phyloP scores from a whole-genome alignment of 2,888 invertebrate species.

The Scelioninae gen. 1 region DNA sequence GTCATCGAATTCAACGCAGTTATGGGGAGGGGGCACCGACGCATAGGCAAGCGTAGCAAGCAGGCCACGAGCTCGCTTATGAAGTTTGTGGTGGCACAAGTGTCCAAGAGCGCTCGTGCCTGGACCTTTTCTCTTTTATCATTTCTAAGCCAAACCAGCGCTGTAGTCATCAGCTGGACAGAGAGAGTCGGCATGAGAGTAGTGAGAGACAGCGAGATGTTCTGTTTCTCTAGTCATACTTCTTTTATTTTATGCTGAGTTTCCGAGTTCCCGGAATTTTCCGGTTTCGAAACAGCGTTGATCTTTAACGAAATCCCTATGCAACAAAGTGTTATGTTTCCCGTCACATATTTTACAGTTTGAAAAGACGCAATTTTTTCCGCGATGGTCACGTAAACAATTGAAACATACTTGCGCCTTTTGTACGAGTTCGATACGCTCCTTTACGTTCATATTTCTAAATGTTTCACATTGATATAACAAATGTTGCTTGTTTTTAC shows the following conservation, averaged over 20 bases:
- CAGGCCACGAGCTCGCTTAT: background rate
- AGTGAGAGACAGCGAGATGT: background rate
- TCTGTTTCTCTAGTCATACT: conserved; percentile 22
- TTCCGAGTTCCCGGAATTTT: background rate
- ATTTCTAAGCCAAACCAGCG: background rate
- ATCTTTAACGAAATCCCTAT: background rate
- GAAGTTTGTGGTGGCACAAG: conserved; percentile 1
- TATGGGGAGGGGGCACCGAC: background rate
- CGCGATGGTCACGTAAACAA: conserved; percentile 37
- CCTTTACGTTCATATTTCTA: conserved; percentile 3
- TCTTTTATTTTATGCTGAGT: background rate
- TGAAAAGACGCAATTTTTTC: conserved; percentile 13
- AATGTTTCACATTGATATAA: conserved; percentile 13
- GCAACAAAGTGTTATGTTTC: conserved; percentile 17
- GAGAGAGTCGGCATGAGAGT: background rate
- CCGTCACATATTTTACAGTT: background rate
- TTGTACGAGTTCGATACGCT: conserved; percentile 23
- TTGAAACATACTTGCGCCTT: conserved; percentile 12
- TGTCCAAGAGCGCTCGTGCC: background rate
- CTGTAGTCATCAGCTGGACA: background rate
- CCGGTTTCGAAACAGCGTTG: background rate
- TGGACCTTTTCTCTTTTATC: background rate
- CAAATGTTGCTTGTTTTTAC: no score
- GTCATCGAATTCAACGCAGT: conserved; percentile 5
- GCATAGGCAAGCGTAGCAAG: background rate